A percentile compares a stretch with the other conserved stretches of the same genome.
Evolutionary conservation across 2,888 invertebrate genomes (phyloP).

Genomic region (Odontomyia ornata): DNA sequence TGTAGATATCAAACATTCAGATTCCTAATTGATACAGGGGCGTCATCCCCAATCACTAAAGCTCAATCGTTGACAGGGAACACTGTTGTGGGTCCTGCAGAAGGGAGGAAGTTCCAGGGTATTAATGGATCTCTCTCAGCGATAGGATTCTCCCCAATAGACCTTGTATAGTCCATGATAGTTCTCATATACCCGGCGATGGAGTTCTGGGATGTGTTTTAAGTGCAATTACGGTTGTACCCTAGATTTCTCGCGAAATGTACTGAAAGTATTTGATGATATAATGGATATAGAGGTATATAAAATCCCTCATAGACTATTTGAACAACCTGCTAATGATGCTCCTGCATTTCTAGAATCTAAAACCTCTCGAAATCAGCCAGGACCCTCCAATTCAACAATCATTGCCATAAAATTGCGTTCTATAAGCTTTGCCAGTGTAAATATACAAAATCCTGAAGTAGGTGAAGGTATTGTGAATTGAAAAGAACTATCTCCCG

Average conservation of each 20-base stretch:
- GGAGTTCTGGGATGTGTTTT: conserved; percentile 22
- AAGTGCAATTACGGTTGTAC: neutral
- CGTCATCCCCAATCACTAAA: neutral
- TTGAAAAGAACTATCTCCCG: no score
- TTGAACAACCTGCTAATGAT: no score
- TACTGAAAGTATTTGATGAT: neutral
- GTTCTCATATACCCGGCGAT: neutral
- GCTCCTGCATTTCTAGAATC: no score
- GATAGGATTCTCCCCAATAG: neutral
- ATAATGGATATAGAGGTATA: neutral
- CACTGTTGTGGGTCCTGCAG: no score
- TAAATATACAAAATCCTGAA: conserved; percentile 3
- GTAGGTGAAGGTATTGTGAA: conserved; percentile 4
- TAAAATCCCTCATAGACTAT: neutral
- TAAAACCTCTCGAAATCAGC: neutral
- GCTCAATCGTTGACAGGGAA: neutral
- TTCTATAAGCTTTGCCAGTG: neutral
- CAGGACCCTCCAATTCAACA: no score
- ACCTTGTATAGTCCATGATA: neutral
- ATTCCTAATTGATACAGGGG: neutral
- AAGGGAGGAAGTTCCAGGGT: no score
- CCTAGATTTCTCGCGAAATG: neutral
- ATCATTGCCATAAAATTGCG: neutral
- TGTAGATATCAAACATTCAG: neutral
- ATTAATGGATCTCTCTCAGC: neutral